Evolutionary conservation across 2,113 vertebrate genomes (phyloP).

Genomic region (Stomatorhinus ivindoensis): DNA sequence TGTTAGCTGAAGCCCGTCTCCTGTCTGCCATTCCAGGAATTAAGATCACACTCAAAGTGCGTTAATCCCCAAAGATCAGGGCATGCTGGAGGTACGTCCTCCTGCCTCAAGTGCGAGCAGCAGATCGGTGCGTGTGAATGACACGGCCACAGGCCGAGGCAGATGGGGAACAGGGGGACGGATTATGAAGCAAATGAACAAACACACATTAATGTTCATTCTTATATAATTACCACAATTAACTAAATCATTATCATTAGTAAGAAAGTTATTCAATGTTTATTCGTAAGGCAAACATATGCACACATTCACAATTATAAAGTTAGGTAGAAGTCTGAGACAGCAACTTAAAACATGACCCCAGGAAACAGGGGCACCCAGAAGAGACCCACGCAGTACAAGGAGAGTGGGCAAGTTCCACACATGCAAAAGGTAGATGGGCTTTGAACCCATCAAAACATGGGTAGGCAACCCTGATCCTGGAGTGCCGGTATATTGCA

Average conservation of each 20-base stretch:
- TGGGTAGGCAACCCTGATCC: not conserved
- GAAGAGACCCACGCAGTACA: not conserved
- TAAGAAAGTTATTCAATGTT: not conserved
- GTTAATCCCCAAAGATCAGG: not conserved
- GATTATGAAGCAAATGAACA: not conserved
- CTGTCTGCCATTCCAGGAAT: slow-evolving; percentile 40
- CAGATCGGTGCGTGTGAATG: slow-evolving; percentile 27
- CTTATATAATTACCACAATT: not conserved
- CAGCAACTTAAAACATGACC: not conserved
- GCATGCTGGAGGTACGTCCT: not conserved
- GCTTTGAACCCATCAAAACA: not conserved
- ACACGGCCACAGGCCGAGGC: not conserved
- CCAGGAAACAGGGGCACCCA: not conserved
- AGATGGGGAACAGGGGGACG: not conserved
- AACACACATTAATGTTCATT: not conserved
- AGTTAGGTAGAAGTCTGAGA: not conserved
- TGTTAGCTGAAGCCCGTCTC: slow-evolving; percentile 18
- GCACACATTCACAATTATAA: not conserved
- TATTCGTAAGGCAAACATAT: not conserved
- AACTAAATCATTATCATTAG: not conserved
- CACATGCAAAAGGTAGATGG: not conserved
- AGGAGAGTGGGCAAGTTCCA: not conserved
- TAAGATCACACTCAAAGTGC: slow-evolving; percentile 44
- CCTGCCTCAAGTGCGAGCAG: not conserved
- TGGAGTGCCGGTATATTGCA: not conserved